These are phyloP conservation scores for Macquaria australasica DNA, from an alignment of 2,113 vertebrate genomes.

Conservation along the genomic window DNA sequence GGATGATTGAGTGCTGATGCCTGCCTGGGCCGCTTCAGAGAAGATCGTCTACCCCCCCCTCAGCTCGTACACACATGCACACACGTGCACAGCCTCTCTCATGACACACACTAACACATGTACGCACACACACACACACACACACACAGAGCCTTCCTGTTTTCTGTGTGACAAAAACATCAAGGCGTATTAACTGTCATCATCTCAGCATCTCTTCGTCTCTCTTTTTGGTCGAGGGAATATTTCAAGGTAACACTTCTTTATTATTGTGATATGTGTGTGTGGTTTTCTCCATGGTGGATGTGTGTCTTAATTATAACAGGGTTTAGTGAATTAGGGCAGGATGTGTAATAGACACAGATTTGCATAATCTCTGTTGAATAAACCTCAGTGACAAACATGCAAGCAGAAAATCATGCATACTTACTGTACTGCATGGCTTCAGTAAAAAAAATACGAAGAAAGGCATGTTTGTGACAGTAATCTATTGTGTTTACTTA, in stretches of 20 bases:
- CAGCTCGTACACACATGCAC: slow-evolving; percentile 45
- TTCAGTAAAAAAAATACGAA: slow-evolving; percentile 7
- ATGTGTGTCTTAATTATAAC: slow-evolving; percentile 77
- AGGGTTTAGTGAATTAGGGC: slow-evolving; percentile 80
- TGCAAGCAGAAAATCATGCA: slow-evolving; percentile 57
- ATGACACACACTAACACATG: slow-evolving; percentile 42
- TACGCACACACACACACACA: slow-evolving; percentile 18
- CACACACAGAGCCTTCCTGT: slow-evolving; percentile 34
- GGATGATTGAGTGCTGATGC: slow-evolving; percentile 83
- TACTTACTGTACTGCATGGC: slow-evolving; percentile 27
- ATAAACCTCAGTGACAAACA: slow-evolving; percentile 69
- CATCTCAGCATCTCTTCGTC: slow-evolving; percentile 61
- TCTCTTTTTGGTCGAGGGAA: slow-evolving; percentile 62
- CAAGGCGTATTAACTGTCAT: slow-evolving; percentile 74
- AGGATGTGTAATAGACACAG: slow-evolving; percentile 70
- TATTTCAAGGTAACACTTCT: slow-evolving; percentile 62
- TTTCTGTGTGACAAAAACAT: slow-evolving; percentile 73
- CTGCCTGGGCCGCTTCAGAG: slow-evolving; percentile 80
- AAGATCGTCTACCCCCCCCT: slow-evolving; percentile 64
- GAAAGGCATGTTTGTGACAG: slow-evolving; percentile 28
- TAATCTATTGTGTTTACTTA: slow-evolving; percentile 42
- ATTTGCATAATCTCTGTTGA: slow-evolving; percentile 80
- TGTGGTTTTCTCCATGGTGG: slow-evolving; percentile 48
- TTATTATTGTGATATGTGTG: slow-evolving; percentile 33
- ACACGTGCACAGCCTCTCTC: slow-evolving; percentile 52